Conservation (phyloP, 1,140 invertebrate genomes). For the Ostrea denselamellosa region DNA sequence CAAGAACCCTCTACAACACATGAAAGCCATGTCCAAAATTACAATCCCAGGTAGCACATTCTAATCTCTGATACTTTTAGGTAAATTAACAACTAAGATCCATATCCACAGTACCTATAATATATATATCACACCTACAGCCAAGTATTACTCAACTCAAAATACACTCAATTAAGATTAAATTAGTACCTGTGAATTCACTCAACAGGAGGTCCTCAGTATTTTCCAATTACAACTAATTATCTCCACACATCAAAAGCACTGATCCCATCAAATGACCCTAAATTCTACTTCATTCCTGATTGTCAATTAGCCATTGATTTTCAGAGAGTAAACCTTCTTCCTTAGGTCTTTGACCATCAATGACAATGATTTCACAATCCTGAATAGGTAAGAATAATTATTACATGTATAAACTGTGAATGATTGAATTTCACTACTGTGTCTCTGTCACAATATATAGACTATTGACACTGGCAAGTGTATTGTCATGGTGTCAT, state of each 20-base stretch:
- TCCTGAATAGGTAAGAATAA: too few relatives aligned
- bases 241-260: background rate
- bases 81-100: background rate
- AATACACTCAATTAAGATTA: background rate
- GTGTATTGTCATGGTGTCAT: background rate
- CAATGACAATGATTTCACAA: background rate
- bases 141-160: slow-evolving; percentile 7
- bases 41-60: background rate
- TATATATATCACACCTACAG: background rate
- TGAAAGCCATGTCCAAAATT: background rate
- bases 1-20: background rate
- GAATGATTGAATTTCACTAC: too few relatives aligned
- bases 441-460: background rate
- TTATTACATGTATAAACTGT: too few relatives aligned
- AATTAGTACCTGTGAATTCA: background rate
- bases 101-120: background rate
- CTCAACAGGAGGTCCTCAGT: slow-evolving; percentile 1
- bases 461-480: background rate
- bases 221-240: slow-evolving; percentile 10
- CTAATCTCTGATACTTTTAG: background rate
- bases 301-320: slow-evolving; percentile 26
- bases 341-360: background rate
- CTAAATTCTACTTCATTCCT: background rate
- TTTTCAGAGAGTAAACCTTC: background rate
- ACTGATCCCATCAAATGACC: background rate